Evolutionary conservation across 2,888 invertebrate genomes (phyloP).

Genomic region (Barypeithes pellucidus): DNA sequence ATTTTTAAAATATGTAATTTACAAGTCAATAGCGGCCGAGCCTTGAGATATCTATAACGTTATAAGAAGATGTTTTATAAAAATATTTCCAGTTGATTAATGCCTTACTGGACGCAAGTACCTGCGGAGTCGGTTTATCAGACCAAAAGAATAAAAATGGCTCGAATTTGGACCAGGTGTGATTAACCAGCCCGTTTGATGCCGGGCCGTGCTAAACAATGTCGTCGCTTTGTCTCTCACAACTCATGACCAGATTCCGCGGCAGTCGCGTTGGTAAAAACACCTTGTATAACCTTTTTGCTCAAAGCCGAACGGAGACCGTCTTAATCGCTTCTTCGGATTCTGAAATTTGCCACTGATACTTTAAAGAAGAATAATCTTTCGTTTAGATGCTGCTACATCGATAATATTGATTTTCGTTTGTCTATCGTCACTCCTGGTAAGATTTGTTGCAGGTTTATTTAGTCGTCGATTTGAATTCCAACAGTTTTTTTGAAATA

Average conservation of each 20-base stretch:
- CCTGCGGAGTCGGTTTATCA: constrained; percentile 54
- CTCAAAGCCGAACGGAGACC: constrained; percentile 40
- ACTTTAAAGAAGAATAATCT: constrained; percentile 39
- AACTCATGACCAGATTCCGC: constrained; percentile 55
- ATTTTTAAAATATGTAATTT: constrained; percentile 16
- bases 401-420: constrained; percentile 3
- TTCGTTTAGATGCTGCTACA: constrained; percentile 19
- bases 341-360: constrained; percentile 54
- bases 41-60: constrained; percentile 44
- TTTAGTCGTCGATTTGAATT: too few relatives aligned
- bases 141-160: constrained; percentile 55
- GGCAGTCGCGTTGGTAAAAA: constrained; percentile 49
- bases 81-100: constrained; percentile 55
- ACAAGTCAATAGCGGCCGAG: constrained; percentile 17
- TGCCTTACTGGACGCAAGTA: constrained; percentile 51
- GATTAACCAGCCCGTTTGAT: constrained; percentile 55
- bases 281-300: constrained; percentile 54
- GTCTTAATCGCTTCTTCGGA: constrained; percentile 52
- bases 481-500: too few relatives aligned
- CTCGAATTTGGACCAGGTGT: constrained; percentile 56
- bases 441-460: too few relatives aligned
- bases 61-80: constrained; percentile 54
- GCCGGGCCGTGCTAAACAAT: constrained; percentile 55
- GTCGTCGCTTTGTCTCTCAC: constrained; percentile 56
- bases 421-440: too few relatives aligned